Conservation (phyloP, 2,888 invertebrate species). For the Boloria selene region DNA sequence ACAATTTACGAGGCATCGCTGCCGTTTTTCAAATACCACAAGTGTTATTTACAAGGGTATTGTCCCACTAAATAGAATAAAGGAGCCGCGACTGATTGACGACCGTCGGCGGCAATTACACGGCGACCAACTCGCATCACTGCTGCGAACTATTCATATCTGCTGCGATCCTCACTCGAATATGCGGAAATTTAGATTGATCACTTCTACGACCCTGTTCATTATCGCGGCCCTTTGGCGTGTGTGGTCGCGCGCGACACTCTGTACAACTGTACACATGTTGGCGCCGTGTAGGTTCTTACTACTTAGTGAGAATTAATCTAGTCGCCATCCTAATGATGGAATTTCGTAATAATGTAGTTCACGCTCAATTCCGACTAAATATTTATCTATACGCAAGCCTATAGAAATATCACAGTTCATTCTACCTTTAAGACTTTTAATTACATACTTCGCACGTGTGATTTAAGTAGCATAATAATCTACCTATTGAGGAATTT, state of each 20-base stretch:
- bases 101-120: not conserved
- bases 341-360: too few relatives aligned
- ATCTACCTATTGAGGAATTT: too few relatives aligned
- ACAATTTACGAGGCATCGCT: conserved; percentile 6
- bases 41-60: conserved; percentile 5
- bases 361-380: too few relatives aligned
- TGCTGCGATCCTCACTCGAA: not conserved
- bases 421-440: too few relatives aligned
- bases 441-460: too few relatives aligned
- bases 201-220: not conserved
- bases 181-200: conserved; percentile 15
- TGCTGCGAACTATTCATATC: not conserved
- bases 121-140: not conserved
- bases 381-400: too few relatives aligned
- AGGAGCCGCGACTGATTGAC: conserved; percentile 25
- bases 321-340: too few relatives aligned
- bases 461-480: too few relatives aligned
- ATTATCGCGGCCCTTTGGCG: not conserved
- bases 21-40: conserved; percentile 1
- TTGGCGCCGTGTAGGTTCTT: too few relatives aligned
- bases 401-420: too few relatives aligned
- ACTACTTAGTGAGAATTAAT: too few relatives aligned
- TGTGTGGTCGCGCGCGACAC: conserved; percentile 4
- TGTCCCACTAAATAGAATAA: conserved; percentile 20
- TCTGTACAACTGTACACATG: too few relatives aligned